Conservation (phyloP, 2,888 invertebrate genomes). For the Ectobius pallidus region DNA sequence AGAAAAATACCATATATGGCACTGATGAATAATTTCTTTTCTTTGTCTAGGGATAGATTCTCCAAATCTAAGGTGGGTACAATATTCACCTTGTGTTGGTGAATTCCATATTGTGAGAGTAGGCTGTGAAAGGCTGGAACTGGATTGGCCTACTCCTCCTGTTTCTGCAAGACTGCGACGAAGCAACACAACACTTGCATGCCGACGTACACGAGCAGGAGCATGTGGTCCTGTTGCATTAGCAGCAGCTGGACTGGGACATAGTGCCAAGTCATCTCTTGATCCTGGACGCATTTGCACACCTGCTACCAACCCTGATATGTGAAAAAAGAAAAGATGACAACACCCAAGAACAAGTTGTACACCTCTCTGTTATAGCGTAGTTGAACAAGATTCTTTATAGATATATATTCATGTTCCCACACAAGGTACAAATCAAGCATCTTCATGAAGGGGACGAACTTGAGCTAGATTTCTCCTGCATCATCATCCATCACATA, state of each 20-base stretch:
- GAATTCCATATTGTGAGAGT: conserved; percentile 14
- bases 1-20: not conserved
- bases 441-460: too few species aligned
- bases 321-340: too few species aligned
- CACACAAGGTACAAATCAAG: too few species aligned
- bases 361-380: too few species aligned
- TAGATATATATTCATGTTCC: too few species aligned
- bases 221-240: conserved; percentile 36
- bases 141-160: not conserved
- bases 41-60: not conserved
- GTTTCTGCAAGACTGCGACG: conserved; percentile 45
- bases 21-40: not conserved
- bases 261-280: conserved; percentile 46
- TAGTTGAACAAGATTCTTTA: too few species aligned
- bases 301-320: conserved; percentile 39
- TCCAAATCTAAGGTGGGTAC: not conserved
- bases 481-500: too few species aligned
- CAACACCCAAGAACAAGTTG: too few species aligned
- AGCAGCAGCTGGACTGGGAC: conserved; percentile 29
- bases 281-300: conserved; percentile 43
- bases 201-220: conserved; percentile 44
- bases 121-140: not conserved
- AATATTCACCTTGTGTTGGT: not conserved
- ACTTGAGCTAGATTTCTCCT: too few species aligned
- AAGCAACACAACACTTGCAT: conserved; percentile 45